Evolutionary conservation across 2,797 vertebrate genomes (phyloP), one percentile per base, ranked within the genome.

Genomic region (Helicolenus hilgendorfi): DNA sequence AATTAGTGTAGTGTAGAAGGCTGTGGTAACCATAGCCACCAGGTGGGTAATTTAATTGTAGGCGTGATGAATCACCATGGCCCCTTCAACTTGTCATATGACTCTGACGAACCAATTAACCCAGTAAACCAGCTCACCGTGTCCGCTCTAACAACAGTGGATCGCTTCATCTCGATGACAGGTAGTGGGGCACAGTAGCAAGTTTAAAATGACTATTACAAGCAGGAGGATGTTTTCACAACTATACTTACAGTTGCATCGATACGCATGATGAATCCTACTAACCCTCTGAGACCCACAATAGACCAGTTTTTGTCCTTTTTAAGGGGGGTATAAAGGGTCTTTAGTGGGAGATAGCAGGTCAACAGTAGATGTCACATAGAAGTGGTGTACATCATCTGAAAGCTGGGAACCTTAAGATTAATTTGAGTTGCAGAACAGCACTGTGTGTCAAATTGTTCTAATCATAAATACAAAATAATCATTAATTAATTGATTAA

Each of bases 61-160:
- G 77, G 77, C 22, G 9, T 87, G 81, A 91, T 89, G 65, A 85
- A 91, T 91, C 85, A 72, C 85, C 55, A 3, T 5, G 31, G 49
- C 41, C 59, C 22, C 59, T 10, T 72, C 31, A 35, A 49, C 77
- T 81, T 79, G 72, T 83, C 73, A 72, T 63, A 71, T 59, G 22
- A 75, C 65, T 85, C 63, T 86, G 85, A 84, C 4, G 27, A 77
- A 83, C 63, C 83, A 92, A 85, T 91, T 89, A 89, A 83, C 79
- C 74, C 72, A 79, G 83, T 83, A 73, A 79, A 76, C 64, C 83
- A 80, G 63, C 56, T 58, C 24, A 45, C 13, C 29, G 60, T 53
- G 79, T 53, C 68, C 26, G 45, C 68, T 26, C 36, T 26, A 45
- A 58, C 41, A 56, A 36, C 74, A 27, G 56, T 45, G 62, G 4